Conservation (phyloP, 2,797 vertebrate genomes). For the Lacerta agilis region DNA sequence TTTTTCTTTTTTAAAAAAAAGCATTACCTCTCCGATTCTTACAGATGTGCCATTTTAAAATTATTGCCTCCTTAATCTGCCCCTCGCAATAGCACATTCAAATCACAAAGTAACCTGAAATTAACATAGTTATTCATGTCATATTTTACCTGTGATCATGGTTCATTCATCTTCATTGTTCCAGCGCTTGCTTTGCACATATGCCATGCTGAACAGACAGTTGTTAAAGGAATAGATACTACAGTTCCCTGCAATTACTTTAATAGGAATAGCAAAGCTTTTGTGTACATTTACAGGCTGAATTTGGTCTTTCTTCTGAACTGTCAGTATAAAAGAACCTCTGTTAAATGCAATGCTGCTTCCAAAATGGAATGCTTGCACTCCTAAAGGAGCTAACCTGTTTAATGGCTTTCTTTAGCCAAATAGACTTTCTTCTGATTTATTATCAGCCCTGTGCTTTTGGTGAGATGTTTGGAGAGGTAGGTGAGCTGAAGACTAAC, state of each 20-base stretch:
- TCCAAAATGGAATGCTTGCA: conserved; percentile 43
- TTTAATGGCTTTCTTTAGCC: conserved; percentile 48
- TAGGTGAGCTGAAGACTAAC: background rate
- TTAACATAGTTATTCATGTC: conserved; percentile 34
- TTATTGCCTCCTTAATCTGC: conserved; percentile 13
- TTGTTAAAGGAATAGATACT: conserved; percentile 36
- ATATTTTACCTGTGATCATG: conserved; percentile 36
- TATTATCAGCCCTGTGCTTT: conserved; percentile 25
- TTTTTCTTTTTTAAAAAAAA: conserved; percentile 27
- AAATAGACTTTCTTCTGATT: conserved; percentile 26
- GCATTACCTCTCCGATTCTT: conserved; percentile 29
- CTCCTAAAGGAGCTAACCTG: conserved; percentile 18
- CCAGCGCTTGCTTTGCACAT: conserved; percentile 2
- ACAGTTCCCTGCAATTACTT: conserved; percentile 35
- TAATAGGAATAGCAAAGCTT: conserved; percentile 33
- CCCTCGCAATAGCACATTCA: conserved; percentile 21
- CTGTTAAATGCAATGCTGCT: conserved; percentile 37
- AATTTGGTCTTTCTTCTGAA: background rate
- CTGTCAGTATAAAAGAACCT: conserved; percentile 25
- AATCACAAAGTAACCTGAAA: conserved; percentile 61
- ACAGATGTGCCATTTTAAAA: conserved; percentile 23
- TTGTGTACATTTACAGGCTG: conserved; percentile 30
- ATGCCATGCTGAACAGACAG: conserved; percentile 32
- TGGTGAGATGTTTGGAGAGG: background rate
- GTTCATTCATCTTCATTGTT: conserved; percentile 36